Conservation (phyloP, 2,797 vertebrate species). For the Brachyrhaphis roseni region DNA sequence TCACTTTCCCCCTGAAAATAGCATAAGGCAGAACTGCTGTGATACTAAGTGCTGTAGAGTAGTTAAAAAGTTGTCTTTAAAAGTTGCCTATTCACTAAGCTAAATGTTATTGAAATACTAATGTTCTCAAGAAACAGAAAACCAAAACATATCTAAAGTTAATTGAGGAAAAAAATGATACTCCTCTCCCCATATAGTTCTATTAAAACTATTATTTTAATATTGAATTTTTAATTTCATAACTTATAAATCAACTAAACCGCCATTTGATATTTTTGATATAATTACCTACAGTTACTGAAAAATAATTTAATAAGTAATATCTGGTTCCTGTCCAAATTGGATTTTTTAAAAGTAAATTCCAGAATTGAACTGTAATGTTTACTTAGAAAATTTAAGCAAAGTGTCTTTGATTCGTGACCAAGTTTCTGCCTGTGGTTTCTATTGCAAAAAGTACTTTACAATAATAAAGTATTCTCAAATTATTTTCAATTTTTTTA, state of each 20-base stretch:
- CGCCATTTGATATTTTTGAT: neutral
- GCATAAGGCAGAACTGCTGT: neutral
- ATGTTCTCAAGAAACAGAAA: neutral
- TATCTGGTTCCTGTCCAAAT: neutral
- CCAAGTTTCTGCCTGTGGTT: neutral
- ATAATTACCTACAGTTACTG: neutral
- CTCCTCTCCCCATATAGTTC: neutral
- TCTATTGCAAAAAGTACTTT: neutral
- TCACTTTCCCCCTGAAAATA: neutral
- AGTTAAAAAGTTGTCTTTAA: neutral
- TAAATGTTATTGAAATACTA: neutral
- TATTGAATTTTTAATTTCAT: neutral
- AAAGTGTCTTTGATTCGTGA: neutral
- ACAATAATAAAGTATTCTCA: neutral
- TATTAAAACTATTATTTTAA: neutral
- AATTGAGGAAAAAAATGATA: neutral
- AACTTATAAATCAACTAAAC: neutral
- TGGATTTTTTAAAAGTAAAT: neutral
- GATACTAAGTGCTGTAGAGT: neutral
- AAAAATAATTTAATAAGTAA: neutral
- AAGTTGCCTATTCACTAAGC: neutral
- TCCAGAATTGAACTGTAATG: neutral
- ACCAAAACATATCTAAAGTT: too few species aligned
- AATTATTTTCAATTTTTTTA: neutral
- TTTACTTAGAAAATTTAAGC: neutral